Base-by-base conservation (phyloP, 2,888 invertebrate genomes). In the Hirtodrosophila trivittata region DNA sequence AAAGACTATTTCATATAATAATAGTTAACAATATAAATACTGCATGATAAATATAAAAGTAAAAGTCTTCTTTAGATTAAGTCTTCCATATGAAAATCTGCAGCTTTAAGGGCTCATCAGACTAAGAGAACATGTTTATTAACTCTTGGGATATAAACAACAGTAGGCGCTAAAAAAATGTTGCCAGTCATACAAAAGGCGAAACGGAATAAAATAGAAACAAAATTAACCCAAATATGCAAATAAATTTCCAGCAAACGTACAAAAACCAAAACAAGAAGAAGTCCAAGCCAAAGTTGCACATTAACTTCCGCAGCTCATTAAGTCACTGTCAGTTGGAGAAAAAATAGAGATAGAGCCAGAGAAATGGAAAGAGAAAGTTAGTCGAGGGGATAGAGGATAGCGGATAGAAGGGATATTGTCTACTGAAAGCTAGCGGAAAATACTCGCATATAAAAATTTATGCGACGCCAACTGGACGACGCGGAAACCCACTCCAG, bases 301-400 rank as follows among this genome's bases (percentile, higher is more conserved):
- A 86, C 83, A 86, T 83, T 83, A 83, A 83, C 83, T 86, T 86
- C 86, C 86, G 74, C 86, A 85, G 87, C 83, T 87, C 87, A 83
- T 83, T 83, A 83, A 85, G 84, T 84, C 73, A 62, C 80, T 86
- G 87, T 86, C 83, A 74, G 76, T 32, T 33, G 28, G 5, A 3
- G 12, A 30, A 50, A 26, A 39, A 26, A 12, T 5, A 26, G 14
- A 13, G 7, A 12, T 8, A 32, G 30, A 25, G 10, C 13, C 3
- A 28, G 12, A 26, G 3, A 21, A 21, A 41, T 16, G 18, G 13
- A 35, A 7, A 35, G 21, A 13, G 46, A 18, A 26, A n/a, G 21
- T 28, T 1, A 5, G 16, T 13, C 5, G 10, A 8, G 10, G 51
- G 33, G 35, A 33, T 55, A n/a, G n/a, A n/a, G 10, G 33, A 8